These are phyloP conservation scores for Henicopernis longicauda DNA, from an alignment of 2,113 vertebrate species.

Conservation along the genomic window DNA sequence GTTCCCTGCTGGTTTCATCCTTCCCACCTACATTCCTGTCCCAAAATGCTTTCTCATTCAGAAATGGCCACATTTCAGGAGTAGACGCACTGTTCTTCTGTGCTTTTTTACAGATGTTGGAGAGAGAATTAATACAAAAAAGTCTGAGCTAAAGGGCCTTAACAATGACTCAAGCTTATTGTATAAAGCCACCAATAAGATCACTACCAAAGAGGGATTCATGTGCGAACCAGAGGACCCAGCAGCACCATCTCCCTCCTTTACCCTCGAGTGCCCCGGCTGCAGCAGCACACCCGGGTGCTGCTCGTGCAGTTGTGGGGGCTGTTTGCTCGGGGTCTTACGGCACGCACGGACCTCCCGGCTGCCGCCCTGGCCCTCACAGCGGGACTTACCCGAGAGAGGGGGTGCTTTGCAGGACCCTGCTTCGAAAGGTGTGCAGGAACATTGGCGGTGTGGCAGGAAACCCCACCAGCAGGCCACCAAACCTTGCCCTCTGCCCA, in stretches of 20 bases:
- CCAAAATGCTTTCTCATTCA: accelerated
- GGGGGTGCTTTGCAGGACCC: neutral
- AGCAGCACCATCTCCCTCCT: neutral
- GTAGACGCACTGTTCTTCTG: neutral
- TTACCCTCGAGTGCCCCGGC: neutral
- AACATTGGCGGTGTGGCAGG: accelerated
- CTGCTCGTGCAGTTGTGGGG: neutral
- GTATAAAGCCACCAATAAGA: accelerated
- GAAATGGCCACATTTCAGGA: accelerated
- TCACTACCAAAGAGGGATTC: neutral
- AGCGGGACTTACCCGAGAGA: accelerated
- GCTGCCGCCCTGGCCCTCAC: neutral
- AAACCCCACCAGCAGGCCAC: neutral
- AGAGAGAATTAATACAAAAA: neutral
- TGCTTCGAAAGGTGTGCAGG: too few species aligned
- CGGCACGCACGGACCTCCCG: neutral
- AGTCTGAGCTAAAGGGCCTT: neutral
- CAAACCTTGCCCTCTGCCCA: neutral
- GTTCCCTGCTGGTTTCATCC: neutral
- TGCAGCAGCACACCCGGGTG: too few species aligned
- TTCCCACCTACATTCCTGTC: neutral
- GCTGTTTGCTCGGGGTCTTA: neutral
- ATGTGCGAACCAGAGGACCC: neutral
- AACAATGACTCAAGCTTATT: neutral
- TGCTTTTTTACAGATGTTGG: accelerated